phyloP scores from a whole-genome alignment of 2,888 invertebrate species.

The Polydrusus tereticollis region DNA sequence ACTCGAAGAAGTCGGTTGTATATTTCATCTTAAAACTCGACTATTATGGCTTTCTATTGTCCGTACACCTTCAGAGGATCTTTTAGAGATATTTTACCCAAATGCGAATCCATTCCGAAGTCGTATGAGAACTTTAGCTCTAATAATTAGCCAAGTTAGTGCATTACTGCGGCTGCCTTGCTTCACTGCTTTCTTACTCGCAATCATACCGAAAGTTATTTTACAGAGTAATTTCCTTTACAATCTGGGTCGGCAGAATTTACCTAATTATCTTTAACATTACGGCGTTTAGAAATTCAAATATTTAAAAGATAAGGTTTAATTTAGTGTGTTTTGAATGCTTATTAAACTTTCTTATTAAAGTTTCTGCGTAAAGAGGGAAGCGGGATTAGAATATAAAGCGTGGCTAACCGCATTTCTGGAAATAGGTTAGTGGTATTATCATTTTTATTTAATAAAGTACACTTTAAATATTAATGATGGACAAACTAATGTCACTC shows the following conservation, averaged over 20 bases:
- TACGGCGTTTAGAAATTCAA: constrained; percentile 48
- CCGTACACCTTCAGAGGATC: constrained; percentile 32
- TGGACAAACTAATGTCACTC: background rate
- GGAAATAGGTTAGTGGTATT: background rate
- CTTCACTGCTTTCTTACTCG: constrained; percentile 45
- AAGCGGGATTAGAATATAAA: constrained; percentile 23
- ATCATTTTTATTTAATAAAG: constrained; percentile 1
- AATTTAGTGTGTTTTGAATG: constrained; percentile 45
- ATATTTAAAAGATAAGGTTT: constrained; percentile 50
- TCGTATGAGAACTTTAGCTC: constrained; percentile 42
- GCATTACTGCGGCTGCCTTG: constrained; percentile 47
- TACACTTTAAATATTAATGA: background rate
- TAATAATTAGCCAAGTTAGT: constrained; percentile 48
- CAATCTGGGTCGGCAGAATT: constrained; percentile 51
- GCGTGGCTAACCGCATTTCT: background rate
- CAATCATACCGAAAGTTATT: constrained; percentile 50
- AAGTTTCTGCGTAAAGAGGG: constrained; percentile 22
- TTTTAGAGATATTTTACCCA: constrained; percentile 32
- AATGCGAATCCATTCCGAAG: constrained; percentile 43
- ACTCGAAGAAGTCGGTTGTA: background rate
- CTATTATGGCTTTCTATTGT: constrained; percentile 36
- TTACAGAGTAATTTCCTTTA: constrained; percentile 50
- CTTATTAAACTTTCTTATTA: constrained; percentile 37
- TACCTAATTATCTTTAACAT: constrained; percentile 51
- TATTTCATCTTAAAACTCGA: background rate